Base-by-base conservation (phyloP, 2,797 vertebrate species). In the Glossophaga mutica region DNA sequence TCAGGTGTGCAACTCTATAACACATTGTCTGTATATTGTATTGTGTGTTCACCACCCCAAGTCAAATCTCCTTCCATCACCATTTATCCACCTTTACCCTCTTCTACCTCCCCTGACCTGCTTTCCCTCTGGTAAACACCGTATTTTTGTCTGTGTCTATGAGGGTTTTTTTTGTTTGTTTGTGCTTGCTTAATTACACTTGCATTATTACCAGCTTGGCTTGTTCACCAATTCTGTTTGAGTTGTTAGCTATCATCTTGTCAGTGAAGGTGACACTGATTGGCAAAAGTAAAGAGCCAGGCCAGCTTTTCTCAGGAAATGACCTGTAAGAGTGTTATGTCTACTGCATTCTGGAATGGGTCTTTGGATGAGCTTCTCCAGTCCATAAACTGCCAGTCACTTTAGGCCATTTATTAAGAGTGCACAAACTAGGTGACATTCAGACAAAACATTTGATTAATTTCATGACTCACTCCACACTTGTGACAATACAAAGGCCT, bases 391-490 rank as follows among this genome's bases (percentile, higher is more conserved):
- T 50, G n/a, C 37, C 44, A 68, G 59, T 84, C 44, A 34, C 29
- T 50, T 83, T 37, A 82, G 87, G 50, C 59, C 21, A 24, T 96
- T 94, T 92, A 88, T 95, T 86, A 94, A 50, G 48, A 84, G 22
- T 59, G 11, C 42, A 67, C 73, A 84, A 94, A 57, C 5, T 44
- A 46, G 68, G 84, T 67, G 85, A 93, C 82, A 62, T 22, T 18
- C 52, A 83, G 87, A 96, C 39, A 92, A 94, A 96, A 96, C 42
- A 76, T 67, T 65, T 85, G n/a, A 62, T 62, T 94, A 55, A 77
- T 71, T 68, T 85, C 57, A 95, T 7, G 3, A 85, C 73, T 94
- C 65, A 22, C 18, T 87, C 70, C 52, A 85, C 16, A 2, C 57
- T 81, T n/a, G 19, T 42, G 26, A 21, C 18, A 55, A 19, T 67